A percentile compares a stretch with the other conserved stretches of the same genome.
Evolutionary conservation across 2,113 vertebrate species (phyloP).

Genomic region (Canis aureus): DNA sequence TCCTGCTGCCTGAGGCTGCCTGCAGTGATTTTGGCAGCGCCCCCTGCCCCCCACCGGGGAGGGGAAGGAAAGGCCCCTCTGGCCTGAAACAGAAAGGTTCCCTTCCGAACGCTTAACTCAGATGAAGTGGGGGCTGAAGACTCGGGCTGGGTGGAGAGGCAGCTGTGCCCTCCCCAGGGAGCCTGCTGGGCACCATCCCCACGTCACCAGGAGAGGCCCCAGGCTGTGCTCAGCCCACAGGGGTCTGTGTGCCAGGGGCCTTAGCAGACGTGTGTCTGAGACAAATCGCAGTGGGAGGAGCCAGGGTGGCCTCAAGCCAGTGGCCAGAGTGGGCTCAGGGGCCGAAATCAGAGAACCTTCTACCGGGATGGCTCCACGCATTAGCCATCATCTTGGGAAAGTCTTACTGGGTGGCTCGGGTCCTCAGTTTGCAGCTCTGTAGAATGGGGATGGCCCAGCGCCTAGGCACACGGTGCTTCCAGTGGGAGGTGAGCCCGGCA

Average conservation of each 20-base stretch:
- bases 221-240: neutral
- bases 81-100: neutral
- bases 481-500: fast-evolving
- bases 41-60: too few relatives aligned
- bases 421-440: neutral
- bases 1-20: neutral
- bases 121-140: neutral
- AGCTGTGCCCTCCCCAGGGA: neutral
- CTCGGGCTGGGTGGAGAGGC: neutral
- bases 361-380: neutral
- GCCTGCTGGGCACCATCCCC: neutral
- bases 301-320: neutral
- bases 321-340: neutral
- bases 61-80: neutral
- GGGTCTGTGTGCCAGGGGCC: neutral
- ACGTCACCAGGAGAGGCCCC: neutral
- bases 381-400: neutral
- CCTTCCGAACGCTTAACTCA: neutral
- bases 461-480: neutral
- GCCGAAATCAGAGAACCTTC: neutral
- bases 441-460: fast-evolving
- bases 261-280: neutral
- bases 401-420: neutral
- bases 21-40: neutral
- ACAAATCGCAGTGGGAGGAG: neutral